Evolutionary conservation across 2,797 vertebrate species (phyloP).

Genomic region (Spondyliosoma cantharus): DNA sequence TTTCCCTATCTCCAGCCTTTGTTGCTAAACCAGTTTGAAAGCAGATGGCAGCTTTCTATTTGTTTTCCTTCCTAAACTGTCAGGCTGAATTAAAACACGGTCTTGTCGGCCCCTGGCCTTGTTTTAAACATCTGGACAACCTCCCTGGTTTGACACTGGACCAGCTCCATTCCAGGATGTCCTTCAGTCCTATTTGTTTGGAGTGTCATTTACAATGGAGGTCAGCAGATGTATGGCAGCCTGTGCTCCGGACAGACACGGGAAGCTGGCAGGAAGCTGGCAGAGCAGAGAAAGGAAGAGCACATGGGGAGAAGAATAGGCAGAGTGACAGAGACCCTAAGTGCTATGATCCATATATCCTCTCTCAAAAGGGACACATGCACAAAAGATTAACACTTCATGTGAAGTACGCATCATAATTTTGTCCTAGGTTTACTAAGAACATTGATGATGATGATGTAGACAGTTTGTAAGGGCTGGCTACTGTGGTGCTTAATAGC

Average conservation of each 20-base stretch:
- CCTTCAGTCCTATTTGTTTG: constrained; percentile 69
- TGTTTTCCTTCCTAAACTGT: no score
- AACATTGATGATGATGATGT: not conserved
- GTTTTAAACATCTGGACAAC: constrained; percentile 60
- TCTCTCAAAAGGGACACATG: constrained; percentile 37
- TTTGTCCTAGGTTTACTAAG: not conserved
- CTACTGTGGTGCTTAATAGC: not conserved
- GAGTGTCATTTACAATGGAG: constrained; percentile 74
- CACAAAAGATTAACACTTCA: not conserved
- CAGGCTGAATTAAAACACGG: not conserved
- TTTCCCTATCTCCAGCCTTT: no score
- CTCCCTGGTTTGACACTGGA: constrained; percentile 24
- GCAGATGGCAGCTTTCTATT: no score
- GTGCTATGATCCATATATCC: constrained; percentile 39
- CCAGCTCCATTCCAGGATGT: constrained; percentile 68
- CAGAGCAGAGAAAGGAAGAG: constrained; percentile 76
- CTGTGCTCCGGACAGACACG: constrained; percentile 59
- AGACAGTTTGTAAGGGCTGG: not conserved
- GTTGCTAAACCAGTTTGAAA: no score
- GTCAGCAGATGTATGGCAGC: constrained; percentile 66
- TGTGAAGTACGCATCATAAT: not conserved
- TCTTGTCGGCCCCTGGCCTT: constrained; percentile 3
- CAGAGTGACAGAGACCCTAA: constrained; percentile 38
- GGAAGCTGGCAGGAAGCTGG: constrained; percentile 76
- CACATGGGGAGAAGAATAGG: constrained; percentile 69